These are phyloP conservation scores for Perdita meconis DNA, from an alignment of 2,888 invertebrate genomes.

Conservation along the genomic window DNA sequence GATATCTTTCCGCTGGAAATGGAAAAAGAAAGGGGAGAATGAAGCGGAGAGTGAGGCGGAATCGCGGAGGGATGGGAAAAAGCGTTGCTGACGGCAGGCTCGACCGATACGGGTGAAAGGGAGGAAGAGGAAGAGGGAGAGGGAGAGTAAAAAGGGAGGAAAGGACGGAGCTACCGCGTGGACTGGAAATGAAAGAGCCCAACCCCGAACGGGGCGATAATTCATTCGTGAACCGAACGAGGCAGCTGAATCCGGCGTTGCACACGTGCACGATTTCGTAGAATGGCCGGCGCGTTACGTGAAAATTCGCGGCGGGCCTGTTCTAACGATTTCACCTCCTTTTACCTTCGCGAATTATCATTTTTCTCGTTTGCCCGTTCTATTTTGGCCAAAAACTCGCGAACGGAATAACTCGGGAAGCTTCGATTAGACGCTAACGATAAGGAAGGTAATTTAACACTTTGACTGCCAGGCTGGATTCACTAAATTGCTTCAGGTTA, in stretches of 20 bases:
- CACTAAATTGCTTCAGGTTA: too few relatives aligned
- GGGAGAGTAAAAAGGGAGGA: conserved; percentile 70
- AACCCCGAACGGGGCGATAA: conserved; percentile 83
- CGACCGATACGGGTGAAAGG: conserved; percentile 69
- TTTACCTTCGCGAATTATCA: neutral
- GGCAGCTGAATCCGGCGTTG: conserved; percentile 83
- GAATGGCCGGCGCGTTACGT: conserved; percentile 73
- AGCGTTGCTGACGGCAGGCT: conserved; percentile 79
- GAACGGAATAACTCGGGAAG: neutral
- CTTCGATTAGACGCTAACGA: neutral
- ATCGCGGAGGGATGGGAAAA: conserved; percentile 70
- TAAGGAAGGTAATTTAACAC: too few relatives aligned
- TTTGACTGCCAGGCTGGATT: too few relatives aligned
- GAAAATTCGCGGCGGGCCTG: conserved; percentile 64
- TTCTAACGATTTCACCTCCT: conserved; percentile 43
- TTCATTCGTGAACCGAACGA: conserved; percentile 84
- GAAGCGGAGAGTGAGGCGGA: conserved; percentile 57
- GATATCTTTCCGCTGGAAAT: conserved; percentile 69
- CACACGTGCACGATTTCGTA: conserved; percentile 79
- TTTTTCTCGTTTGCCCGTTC: neutral
- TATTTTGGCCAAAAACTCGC: too few relatives aligned
- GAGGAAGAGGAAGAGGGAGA: conserved; percentile 59
- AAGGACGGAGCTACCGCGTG: conserved; percentile 79
- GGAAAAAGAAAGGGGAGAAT: conserved; percentile 66
- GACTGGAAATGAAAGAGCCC: conserved; percentile 84